These are phyloP conservation scores for Hemitrygon akajei DNA, from an alignment of 2,797 vertebrate species.

Conservation along the genomic window DNA sequence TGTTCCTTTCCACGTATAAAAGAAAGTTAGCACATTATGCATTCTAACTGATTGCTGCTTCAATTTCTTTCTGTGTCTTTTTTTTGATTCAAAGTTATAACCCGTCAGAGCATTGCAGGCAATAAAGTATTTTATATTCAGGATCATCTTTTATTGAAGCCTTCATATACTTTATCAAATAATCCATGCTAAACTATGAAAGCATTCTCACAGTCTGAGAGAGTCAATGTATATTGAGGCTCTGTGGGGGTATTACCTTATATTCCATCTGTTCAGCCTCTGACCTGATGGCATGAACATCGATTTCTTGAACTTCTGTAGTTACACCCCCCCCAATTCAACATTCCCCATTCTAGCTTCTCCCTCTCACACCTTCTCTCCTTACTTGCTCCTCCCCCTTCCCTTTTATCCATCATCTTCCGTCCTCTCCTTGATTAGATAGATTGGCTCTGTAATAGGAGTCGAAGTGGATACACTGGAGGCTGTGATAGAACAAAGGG, in stretches of 20 bases:
- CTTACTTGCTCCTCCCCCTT: no score
- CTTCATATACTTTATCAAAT: not conserved
- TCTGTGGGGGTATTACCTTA: not conserved
- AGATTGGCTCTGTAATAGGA: no score
- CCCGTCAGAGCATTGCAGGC: not conserved
- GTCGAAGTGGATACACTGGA: no score
- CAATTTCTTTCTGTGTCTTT: not conserved
- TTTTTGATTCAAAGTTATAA: not conserved
- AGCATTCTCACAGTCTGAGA: not conserved
- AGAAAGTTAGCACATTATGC: not conserved
- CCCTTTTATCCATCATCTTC: no score
- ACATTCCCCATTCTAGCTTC: no score
- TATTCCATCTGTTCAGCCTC: no score
- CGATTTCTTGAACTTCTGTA: no score
- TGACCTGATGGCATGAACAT: no score
- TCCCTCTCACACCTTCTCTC: no score
- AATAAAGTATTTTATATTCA: not conserved
- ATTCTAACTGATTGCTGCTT: not conserved
- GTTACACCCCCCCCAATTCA: no score
- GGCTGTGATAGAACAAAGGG: no score
- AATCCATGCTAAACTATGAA: not conserved
- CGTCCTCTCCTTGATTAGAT: no score
- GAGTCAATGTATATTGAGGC: not conserved
- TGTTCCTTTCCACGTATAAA: not conserved
- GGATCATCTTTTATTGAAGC: not conserved